These are phyloP conservation scores for Centropyge bicolor DNA, from an alignment of 2,797 vertebrate species.

Conservation along the genomic window DNA sequence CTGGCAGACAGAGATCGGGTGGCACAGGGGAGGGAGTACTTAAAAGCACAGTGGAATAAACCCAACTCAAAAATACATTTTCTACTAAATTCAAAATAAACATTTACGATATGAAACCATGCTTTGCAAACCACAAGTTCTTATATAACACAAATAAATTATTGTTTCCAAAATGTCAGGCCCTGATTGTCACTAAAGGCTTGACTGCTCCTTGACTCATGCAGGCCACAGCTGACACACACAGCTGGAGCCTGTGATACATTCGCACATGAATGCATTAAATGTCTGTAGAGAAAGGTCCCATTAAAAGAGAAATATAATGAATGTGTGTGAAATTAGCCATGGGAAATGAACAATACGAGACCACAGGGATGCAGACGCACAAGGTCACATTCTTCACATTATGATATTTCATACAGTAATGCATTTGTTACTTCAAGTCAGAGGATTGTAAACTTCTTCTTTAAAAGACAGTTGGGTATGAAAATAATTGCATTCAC, in stretches of 20 bases:
- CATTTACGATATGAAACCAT: neutral
- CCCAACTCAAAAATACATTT: neutral
- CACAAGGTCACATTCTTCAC: constrained; percentile 14
- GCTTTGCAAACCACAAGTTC: neutral
- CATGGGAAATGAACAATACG: neutral
- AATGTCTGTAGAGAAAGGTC: constrained; percentile 16
- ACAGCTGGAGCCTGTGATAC: constrained; percentile 29
- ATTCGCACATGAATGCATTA: constrained; percentile 30
- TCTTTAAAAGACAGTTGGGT: neutral
- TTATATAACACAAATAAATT: neutral
- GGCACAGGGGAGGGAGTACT: neutral
- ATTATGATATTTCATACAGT: constrained; percentile 26
- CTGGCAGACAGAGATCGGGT: neutral
- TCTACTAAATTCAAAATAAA: neutral
- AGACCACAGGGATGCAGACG: neutral
- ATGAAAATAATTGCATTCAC: constrained; percentile 4
- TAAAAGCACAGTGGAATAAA: constrained; percentile 16
- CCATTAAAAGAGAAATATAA: constrained; percentile 15
- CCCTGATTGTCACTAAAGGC: constrained; percentile 3
- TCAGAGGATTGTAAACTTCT: neutral
- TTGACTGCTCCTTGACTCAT: neutral
- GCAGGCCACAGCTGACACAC: constrained; percentile 35
- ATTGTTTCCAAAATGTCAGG: constrained; percentile 16
- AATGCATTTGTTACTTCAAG: constrained; percentile 6
- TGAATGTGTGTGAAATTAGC: constrained; percentile 14